phyloP scores from a whole-genome alignment of 2,888 invertebrate genomes.

The Cynaeus angustus region DNA sequence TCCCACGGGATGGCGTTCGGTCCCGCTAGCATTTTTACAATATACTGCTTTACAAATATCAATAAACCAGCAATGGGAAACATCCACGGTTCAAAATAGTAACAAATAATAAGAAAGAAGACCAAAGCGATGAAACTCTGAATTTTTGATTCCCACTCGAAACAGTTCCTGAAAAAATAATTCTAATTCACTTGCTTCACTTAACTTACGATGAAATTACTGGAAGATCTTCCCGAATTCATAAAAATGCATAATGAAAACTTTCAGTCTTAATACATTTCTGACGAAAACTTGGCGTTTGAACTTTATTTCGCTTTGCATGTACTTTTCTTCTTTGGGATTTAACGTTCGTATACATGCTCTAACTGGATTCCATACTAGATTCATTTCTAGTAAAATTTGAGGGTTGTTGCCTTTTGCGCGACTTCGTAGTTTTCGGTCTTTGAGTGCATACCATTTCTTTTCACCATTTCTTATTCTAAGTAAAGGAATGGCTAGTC shows the following conservation, averaged over 20 bases:
- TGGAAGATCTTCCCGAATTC: slow-evolving; percentile 94
- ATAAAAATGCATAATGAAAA: slow-evolving; percentile 90
- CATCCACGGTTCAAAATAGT: slow-evolving; percentile 97
- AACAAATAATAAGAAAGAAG: slow-evolving; percentile 90
- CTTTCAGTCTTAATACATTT: slow-evolving; percentile 94
- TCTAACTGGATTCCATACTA: slow-evolving; percentile 93
- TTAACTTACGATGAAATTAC: slow-evolving; percentile 72
- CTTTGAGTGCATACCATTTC: slow-evolving; percentile 96
- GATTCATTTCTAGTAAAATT: slow-evolving; percentile 92
- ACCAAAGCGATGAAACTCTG: slow-evolving; percentile 89
- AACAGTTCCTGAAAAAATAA: slow-evolving; percentile 85
- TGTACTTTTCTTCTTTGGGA: slow-evolving; percentile 96
- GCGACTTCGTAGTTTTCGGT: slow-evolving; percentile 90
- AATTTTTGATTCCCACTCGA: slow-evolving; percentile 96
- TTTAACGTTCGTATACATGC: slow-evolving; percentile 95
- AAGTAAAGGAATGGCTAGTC: slow-evolving; percentile 84
- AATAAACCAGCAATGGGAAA: slow-evolving; percentile 87
- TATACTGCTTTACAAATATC: slow-evolving; percentile 84
- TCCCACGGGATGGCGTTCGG: slow-evolving; percentile 69
- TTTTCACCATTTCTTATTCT: slow-evolving; percentile 92
- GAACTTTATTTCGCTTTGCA: slow-evolving; percentile 96
- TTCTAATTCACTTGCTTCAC: slow-evolving; percentile 5
- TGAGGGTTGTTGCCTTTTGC: slow-evolving; percentile 95
- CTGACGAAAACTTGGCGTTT: slow-evolving; percentile 95
- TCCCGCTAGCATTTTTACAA: slow-evolving; percentile 73